Base-by-base conservation (phyloP, 2,888 invertebrate genomes). In the Drosophila phalerata region DNA sequence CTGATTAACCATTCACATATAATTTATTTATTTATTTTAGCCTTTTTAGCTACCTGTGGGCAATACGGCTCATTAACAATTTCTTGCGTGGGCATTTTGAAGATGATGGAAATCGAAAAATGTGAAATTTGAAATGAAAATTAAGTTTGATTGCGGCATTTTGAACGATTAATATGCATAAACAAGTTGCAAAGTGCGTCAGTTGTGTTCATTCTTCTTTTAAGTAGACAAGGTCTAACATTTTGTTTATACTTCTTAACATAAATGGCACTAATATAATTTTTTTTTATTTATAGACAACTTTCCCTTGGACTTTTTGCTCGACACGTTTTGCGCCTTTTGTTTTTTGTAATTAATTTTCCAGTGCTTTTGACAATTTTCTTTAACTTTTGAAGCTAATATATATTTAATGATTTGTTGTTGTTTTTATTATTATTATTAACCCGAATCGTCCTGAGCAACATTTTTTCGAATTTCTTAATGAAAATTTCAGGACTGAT, bases 121-220 rank as follows among this genome's bases (percentile, higher is more conserved):
- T n/a, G n/a, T 62, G 25, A 17, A 56, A 67, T 57, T 61, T 19
- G 10, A 55, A 61, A 62, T 25, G 48, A 61, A 69, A 69, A 76
- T 65, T 15, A 28, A 47, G 34, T 58, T 57, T 19, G 52, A 69
- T 74, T 74, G 66, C 63, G 68, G 58, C 69, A 67, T 56, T 77
- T 70, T 77, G 61, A 72, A 68, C 47, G 34, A 28, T 34, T 81
- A 71, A 81, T 81, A 75, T 69, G 64, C 77, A 83, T 81, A 84
- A 84, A 84, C 83, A 62, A 69, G 49, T 30, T 55, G 63, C 48
- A 30, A 70, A 70, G 62, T 85, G 69, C 85, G 83, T 81, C 85
- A 79, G 52, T 37, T 58, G 37, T n/a, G 11, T 28, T 34, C 3
- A 5, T 34, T 37, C 17, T 17, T 1, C 17, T 9, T 17, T 42